Percentiles rank a stretch among this genome's conserved stretches.
Evolutionary conservation across 2,888 invertebrate species (phyloP).

Genomic region (Operophtera brumata): DNA sequence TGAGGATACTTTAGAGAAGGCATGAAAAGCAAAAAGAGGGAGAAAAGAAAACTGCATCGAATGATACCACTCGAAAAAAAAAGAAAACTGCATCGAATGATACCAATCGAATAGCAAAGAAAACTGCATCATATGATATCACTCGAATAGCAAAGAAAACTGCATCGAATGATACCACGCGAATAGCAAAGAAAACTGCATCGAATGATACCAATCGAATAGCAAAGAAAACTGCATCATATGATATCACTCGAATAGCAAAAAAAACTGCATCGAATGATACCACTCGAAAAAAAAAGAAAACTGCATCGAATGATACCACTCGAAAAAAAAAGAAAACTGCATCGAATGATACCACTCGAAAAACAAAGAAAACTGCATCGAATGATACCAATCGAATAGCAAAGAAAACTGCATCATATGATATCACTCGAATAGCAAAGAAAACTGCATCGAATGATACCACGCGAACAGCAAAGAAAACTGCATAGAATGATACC

Average conservation of each 20-base stretch:
- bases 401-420: background rate
- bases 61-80: background rate
- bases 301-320: too few species aligned
- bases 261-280: background rate
- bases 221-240: background rate
- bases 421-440: background rate
- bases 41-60: background rate
- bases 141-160: background rate
- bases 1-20: too few species aligned
- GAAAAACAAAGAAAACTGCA: background rate
- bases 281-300: background rate
- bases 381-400: background rate
- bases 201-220: background rate
- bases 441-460: background rate
- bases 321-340: background rate
- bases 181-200: background rate
- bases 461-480: background rate
- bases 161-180: too few species aligned
- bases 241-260: background rate
- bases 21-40: background rate
- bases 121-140: background rate
- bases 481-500: background rate
- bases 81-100: too few species aligned
- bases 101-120: background rate
- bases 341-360: too few species aligned